A percentile compares a stretch with the other conserved stretches of the same genome.
These are phyloP conservation scores for Neodiprion pinetum DNA, from an alignment of 1,140 invertebrate species.

Conservation along the genomic window DNA sequence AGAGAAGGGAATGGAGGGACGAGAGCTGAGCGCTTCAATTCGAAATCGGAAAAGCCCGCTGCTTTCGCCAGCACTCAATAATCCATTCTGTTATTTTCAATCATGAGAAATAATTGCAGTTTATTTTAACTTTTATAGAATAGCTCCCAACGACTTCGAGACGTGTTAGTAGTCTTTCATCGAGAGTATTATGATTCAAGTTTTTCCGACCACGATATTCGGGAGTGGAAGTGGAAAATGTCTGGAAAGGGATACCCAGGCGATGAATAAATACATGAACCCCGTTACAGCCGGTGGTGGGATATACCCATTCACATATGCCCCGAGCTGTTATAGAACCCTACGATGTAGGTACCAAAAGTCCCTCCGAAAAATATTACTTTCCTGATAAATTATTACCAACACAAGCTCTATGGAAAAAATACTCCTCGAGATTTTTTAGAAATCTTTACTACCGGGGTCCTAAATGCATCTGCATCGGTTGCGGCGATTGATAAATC, in stretches of 20 bases:
- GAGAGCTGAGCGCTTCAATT: not conserved
- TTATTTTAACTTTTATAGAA: no score
- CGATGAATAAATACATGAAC: conserved; percentile 1
- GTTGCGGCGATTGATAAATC: no score
- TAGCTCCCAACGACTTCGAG: no score
- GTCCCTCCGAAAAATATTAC: not conserved
- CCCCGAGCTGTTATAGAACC: not conserved
- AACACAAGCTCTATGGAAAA: not conserved
- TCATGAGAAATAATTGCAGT: no score
- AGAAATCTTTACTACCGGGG: no score
- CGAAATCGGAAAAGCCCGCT: not conserved
- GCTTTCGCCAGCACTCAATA: no score
- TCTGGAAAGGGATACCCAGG: not conserved
- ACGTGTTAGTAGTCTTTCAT: no score
- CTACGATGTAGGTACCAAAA: not conserved
- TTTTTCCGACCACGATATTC: not conserved
- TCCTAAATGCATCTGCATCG: no score
- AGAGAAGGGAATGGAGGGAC: conserved; percentile 1
- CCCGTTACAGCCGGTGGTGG: not conserved
- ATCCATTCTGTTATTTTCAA: no score
- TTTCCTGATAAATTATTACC: not conserved
- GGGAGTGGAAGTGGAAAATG: not conserved
- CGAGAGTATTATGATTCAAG: not conserved
- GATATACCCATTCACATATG: not conserved
- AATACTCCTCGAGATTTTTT: no score